Evolutionary conservation across 2,113 vertebrate species (phyloP).

Genomic region (Microtus montanus): DNA sequence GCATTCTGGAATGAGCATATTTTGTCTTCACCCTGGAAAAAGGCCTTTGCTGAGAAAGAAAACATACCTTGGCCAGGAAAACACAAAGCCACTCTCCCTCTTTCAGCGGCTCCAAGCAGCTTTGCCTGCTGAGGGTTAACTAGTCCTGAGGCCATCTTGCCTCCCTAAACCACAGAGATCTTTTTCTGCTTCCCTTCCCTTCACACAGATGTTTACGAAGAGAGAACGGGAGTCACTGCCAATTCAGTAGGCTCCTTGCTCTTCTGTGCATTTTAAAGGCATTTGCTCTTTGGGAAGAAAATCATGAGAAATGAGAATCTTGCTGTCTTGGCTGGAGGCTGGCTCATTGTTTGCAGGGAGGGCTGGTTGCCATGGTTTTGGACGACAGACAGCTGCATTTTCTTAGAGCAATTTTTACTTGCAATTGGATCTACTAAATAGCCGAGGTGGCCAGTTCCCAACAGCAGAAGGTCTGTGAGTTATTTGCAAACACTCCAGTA

Average conservation of each 20-base stretch:
- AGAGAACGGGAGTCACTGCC: constrained; percentile 70
- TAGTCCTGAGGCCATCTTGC: constrained; percentile 55
- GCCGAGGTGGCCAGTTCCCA: constrained; percentile 79
- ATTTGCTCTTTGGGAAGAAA: constrained; percentile 79
- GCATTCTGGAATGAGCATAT: constrained; percentile 47
- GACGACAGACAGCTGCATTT: constrained; percentile 71
- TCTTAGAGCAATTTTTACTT: constrained; percentile 82
- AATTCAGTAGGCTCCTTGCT: constrained; percentile 81
- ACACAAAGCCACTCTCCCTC: neutral
- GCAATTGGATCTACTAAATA: constrained; percentile 83
- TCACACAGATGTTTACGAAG: constrained; percentile 57
- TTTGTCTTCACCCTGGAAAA: constrained; percentile 59
- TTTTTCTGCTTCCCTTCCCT: constrained; percentile 51
- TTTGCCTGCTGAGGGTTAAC: constrained; percentile 43
- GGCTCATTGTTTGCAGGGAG: constrained; percentile 82
- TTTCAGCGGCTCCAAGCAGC: neutral
- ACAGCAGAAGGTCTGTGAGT: constrained; percentile 62
- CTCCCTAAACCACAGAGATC: constrained; percentile 60
- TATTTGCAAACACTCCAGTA: constrained; percentile 55
- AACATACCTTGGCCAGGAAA: constrained; percentile 63
- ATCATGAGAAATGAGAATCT: constrained; percentile 79
- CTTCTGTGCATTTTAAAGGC: constrained; percentile 80
- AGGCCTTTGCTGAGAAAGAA: constrained; percentile 58
- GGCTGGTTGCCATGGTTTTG: constrained; percentile 83
- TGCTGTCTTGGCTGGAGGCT: constrained; percentile 74